These are phyloP conservation scores for Cybosia mesomella DNA, from an alignment of 2,888 invertebrate genomes.

Conservation along the genomic window DNA sequence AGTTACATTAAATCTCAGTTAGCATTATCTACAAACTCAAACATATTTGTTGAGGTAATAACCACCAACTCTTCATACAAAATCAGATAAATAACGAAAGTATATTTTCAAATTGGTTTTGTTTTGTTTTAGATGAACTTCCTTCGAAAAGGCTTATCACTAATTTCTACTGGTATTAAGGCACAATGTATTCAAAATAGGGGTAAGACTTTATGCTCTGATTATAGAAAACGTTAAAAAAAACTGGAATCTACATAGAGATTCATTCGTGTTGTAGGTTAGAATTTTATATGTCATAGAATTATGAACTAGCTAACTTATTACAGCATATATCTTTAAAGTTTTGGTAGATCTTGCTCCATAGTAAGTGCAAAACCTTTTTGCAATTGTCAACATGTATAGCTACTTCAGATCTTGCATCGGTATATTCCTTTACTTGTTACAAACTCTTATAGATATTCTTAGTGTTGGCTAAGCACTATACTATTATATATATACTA, in stretches of 20 bases:
- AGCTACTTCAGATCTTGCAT: not conserved
- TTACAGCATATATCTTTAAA: too few relatives aligned
- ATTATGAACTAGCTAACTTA: too few relatives aligned
- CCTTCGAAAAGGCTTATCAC: slow-evolving; percentile 71
- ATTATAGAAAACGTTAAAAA: not conserved
- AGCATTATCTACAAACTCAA: not conserved
- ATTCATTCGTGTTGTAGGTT: not conserved
- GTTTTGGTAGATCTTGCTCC: not conserved
- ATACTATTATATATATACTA: too few relatives aligned
- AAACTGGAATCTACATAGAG: not conserved
- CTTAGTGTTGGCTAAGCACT: too few relatives aligned
- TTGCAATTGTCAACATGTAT: too few relatives aligned
- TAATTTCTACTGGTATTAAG: slow-evolving; percentile 70
- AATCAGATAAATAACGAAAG: not conserved
- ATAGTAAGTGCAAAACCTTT: too few relatives aligned
- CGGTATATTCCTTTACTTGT: too few relatives aligned
- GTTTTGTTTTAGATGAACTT: slow-evolving; percentile 78
- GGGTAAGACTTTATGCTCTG: slow-evolving; percentile 55
- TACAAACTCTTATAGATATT: too few relatives aligned
- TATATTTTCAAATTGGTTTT: not conserved
- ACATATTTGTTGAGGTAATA: slow-evolving; percentile 30
- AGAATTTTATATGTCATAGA: not conserved
- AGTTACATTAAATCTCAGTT: slow-evolving; percentile 15
- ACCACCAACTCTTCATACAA: not conserved
- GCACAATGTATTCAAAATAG: slow-evolving; percentile 65